phyloP scores from a whole-genome alignment of 2,888 invertebrate species.

The Trypoxylon attenuatum region DNA sequence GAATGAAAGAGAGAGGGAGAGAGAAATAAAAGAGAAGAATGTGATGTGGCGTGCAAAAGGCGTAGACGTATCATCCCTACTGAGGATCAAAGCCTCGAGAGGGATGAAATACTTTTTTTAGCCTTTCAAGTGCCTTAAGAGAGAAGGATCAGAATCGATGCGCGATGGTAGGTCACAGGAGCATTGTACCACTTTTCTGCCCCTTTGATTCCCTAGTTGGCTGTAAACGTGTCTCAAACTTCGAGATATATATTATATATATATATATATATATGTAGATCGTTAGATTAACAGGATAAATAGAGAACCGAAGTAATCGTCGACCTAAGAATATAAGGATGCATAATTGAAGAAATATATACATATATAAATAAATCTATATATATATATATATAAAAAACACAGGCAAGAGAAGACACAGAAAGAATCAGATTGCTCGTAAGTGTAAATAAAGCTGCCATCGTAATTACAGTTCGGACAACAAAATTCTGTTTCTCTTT shows the following conservation, averaged over 20 bases:
- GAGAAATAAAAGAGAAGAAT: no score
- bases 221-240: slow-evolving; percentile 31
- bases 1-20: slow-evolving; percentile 1
- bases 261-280: slow-evolving; percentile 33
- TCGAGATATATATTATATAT: no score
- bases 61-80: slow-evolving; percentile 26
- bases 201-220: slow-evolving; percentile 29
- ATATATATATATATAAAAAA: slow-evolving; percentile 29
- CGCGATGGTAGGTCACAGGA: slow-evolving; percentile 12
- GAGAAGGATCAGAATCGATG: slow-evolving; percentile 33
- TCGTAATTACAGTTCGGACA: slow-evolving; percentile 55
- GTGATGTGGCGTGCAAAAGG: slow-evolving; percentile 19
- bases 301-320: slow-evolving; percentile 43
- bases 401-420: slow-evolving; percentile 18
- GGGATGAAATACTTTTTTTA: slow-evolving; percentile 33
- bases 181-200: slow-evolving; percentile 1
- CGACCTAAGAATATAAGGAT: slow-evolving; percentile 33
- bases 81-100: slow-evolving; percentile 4
- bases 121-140: slow-evolving; percentile 59
- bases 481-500: slow-evolving; percentile 53
- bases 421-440: slow-evolving; percentile 32
- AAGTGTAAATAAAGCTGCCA: slow-evolving; percentile 66
- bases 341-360: slow-evolving; percentile 39
- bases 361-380: slow-evolving; percentile 26
- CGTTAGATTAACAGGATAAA: slow-evolving; percentile 41